A percentile compares a stretch with the other conserved stretches of the same genome.
Evolutionary conservation across 2,888 invertebrate species (phyloP).

Genomic region (Aspidiotus rigidus): DNA sequence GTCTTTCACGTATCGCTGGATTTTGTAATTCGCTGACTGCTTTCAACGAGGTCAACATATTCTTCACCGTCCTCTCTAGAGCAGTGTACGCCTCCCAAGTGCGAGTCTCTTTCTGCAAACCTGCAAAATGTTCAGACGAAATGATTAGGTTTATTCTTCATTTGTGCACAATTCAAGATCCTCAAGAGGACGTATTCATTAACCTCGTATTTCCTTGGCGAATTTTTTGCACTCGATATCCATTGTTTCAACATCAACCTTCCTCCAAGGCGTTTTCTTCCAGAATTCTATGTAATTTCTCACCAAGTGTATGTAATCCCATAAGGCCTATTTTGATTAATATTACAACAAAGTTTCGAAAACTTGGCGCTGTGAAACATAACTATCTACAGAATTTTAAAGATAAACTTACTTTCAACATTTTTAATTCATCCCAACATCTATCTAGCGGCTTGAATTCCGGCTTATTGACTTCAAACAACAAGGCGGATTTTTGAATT

Average conservation of each 20-base stretch:
- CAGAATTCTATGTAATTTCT: slow-evolving; percentile 87
- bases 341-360: no score
- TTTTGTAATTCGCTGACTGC: slow-evolving; percentile 94
- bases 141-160: background rate
- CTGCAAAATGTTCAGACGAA: slow-evolving; percentile 39
- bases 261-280: slow-evolving; percentile 95
- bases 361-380: background rate
- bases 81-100: slow-evolving; percentile 84
- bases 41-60: slow-evolving; percentile 87
- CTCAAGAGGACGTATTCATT: no score
- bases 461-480: slow-evolving; percentile 90
- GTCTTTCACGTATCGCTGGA: slow-evolving; percentile 87
- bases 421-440: slow-evolving; percentile 78
- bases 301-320: slow-evolving; percentile 90
- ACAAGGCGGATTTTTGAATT: slow-evolving; percentile 78
- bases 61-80: slow-evolving; percentile 85
- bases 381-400: background rate
- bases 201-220: slow-evolving; percentile 76
- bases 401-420: slow-evolving; percentile 61
- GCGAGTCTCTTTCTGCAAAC: slow-evolving; percentile 92
- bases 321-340: slow-evolving; percentile 42
- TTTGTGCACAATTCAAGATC: slow-evolving; percentile 10
- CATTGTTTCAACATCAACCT: slow-evolving; percentile 97
- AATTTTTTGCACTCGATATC: slow-evolving; percentile 97
- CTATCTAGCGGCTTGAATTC: slow-evolving; percentile 88